These are phyloP conservation scores for Acomys russatus DNA, from an alignment of 2,797 vertebrate species.

Conservation along the genomic window DNA sequence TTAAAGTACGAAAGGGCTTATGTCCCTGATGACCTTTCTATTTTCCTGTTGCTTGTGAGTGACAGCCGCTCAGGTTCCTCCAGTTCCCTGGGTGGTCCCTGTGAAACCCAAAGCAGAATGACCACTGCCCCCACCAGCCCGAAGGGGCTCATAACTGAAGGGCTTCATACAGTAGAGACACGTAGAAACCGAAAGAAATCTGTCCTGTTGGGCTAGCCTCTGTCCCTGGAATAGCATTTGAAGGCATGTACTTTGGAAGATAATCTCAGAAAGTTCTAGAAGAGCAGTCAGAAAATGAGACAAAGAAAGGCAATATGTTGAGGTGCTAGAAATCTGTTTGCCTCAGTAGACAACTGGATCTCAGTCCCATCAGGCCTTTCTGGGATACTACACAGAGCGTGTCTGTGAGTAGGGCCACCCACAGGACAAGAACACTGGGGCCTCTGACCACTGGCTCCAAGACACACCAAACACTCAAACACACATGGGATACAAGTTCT, in stretches of 20 bases:
- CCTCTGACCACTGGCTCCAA: background rate
- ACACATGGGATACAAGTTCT: background rate
- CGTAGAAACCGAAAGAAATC: background rate
- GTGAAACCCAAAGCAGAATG: background rate
- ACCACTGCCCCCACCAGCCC: background rate
- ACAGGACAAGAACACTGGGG: background rate
- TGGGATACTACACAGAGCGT: background rate
- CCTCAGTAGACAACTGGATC: too few relatives aligned
- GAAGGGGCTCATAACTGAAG: too few relatives aligned
- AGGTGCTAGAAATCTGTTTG: background rate
- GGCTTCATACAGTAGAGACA: accelerated
- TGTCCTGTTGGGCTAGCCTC: background rate
- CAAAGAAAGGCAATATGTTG: accelerated
- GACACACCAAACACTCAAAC: background rate
- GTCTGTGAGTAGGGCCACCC: background rate
- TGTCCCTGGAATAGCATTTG: too few relatives aligned
- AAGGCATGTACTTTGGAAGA: background rate
- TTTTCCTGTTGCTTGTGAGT: background rate
- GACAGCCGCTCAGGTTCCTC: background rate
- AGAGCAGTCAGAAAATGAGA: accelerated
- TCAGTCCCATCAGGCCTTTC: background rate
- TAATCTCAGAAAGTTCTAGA: background rate
- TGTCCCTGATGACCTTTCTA: background rate
- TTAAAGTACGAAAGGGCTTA: background rate
- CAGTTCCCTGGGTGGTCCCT: background rate